phyloP scores from a whole-genome alignment of 2,888 invertebrate species.

The Cheilosia variabilis region DNA sequence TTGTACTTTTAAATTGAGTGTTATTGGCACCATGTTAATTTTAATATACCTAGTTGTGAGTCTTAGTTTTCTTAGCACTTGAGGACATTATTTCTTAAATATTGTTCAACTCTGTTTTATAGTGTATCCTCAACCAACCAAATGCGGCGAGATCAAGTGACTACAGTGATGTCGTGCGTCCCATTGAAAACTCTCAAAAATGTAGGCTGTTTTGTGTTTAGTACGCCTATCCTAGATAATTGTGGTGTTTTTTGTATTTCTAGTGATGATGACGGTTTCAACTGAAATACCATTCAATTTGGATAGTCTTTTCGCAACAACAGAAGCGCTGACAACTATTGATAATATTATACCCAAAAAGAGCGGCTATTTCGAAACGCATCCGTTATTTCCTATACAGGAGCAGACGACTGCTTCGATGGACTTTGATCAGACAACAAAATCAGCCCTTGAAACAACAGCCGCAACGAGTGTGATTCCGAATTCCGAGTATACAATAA shows the following conservation, averaged over 20 bases:
- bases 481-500: neutral
- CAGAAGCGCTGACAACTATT: slow-evolving; percentile 12
- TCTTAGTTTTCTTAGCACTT: neutral
- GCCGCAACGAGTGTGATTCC: neutral
- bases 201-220: slow-evolving; percentile 16
- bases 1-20: slow-evolving; percentile 51
- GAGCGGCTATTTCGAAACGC: neutral
- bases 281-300: slow-evolving; percentile 1
- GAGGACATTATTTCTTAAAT: neutral
- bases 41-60: slow-evolving; percentile 64
- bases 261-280: slow-evolving; percentile 53
- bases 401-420: slow-evolving; percentile 49
- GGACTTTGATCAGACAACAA: neutral
- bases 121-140: slow-evolving; percentile 53
- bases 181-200: slow-evolving; percentile 58
- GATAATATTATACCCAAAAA: slow-evolving; percentile 17
- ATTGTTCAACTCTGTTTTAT: neutral
- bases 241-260: slow-evolving; percentile 1
- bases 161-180: slow-evolving; percentile 3
- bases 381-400: slow-evolving; percentile 39
- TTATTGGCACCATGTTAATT: slow-evolving; percentile 51
- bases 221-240: neutral
- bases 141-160: slow-evolving; percentile 1
- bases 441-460: neutral
- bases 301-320: neutral